Conservation (phyloP, 2,113 vertebrate genomes). For the Globicephala melas region DNA sequence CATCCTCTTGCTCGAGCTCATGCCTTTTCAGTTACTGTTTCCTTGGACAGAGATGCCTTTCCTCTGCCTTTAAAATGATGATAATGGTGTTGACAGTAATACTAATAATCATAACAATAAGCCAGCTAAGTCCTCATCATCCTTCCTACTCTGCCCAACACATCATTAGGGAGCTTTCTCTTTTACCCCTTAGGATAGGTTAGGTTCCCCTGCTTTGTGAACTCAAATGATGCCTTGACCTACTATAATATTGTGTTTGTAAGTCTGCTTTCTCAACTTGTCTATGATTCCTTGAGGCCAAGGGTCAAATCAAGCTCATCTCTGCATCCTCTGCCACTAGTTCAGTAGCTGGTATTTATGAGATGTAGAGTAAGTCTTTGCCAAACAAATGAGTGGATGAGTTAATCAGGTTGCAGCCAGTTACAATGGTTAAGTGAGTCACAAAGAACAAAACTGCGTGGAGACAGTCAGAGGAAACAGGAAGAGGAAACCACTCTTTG, state of each 20-base stretch:
- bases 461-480: neutral
- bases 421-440: neutral
- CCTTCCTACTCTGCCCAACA: neutral
- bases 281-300: neutral
- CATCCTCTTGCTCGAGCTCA: accelerated
- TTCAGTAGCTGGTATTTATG: neutral
- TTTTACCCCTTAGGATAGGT: neutral
- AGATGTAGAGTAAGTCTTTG: neutral
- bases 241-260: accelerated
- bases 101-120: too few species aligned
- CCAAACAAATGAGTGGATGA: accelerated
- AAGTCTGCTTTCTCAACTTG: neutral
- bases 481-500: neutral
- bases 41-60: neutral
- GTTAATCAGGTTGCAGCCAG: too few species aligned
- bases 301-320: neutral
- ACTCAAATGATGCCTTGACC: accelerated
- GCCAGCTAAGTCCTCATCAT: neutral
- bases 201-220: neutral
- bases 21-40: neutral
- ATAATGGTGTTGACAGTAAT: accelerated
- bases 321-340: neutral
- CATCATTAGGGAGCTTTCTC: neutral
- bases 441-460: neutral
- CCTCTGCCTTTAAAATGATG: neutral